A percentile compares a stretch with the other conserved stretches of the same genome.
Conservation (phyloP, 2,797 vertebrate genomes). For the Alfaro cultratus region DNA sequence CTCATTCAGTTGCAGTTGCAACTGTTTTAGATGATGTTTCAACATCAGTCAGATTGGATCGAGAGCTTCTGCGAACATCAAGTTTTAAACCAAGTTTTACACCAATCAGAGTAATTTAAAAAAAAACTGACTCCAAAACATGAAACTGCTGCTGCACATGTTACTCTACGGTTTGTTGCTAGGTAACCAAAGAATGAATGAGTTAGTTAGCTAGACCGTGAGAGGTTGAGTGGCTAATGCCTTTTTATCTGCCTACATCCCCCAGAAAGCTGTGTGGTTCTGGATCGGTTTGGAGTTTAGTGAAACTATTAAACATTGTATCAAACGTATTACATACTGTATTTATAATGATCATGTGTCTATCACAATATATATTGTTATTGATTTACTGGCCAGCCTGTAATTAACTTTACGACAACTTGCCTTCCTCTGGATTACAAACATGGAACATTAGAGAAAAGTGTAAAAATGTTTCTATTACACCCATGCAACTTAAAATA, state of each 20-base stretch:
- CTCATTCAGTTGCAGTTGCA: no score
- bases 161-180: background rate
- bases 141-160: background rate
- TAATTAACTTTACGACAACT: background rate
- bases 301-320: background rate
- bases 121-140: no score
- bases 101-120: no score
- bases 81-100: background rate
- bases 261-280: background rate
- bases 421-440: slow-evolving; percentile 4
- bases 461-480: slow-evolving; percentile 35
- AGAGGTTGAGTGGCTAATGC: background rate
- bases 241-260: background rate
- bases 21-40: no score
- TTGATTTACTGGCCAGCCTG: background rate
- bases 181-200: background rate
- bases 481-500: slow-evolving; percentile 31
- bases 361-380: background rate
- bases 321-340: background rate
- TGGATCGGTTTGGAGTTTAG: background rate
- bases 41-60: no score
- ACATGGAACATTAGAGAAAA: background rate
- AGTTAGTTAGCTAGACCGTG: background rate
- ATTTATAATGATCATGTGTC: background rate
- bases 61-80: no score